Conservation (phyloP, 2,797 vertebrate genomes). For the Acrossocheilus fasciatus region DNA sequence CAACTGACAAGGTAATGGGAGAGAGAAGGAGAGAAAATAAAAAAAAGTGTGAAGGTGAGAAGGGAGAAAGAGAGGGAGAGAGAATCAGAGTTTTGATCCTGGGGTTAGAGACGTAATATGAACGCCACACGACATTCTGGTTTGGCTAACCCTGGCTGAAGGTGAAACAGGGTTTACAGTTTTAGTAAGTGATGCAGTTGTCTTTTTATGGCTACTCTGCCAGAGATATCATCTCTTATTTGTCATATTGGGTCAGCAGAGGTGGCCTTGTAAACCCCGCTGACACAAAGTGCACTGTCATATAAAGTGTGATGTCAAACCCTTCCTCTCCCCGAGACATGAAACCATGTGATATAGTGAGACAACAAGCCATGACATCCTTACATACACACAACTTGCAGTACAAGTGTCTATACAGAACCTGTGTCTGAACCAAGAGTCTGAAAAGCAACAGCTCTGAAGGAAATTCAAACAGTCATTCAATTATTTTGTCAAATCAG, state of each 20-base stretch:
- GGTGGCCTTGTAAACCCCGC: constrained; percentile 44
- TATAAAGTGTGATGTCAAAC: constrained; percentile 39
- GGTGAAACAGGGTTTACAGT: constrained; percentile 53
- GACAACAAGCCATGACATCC: constrained; percentile 37
- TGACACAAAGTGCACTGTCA: constrained; percentile 49
- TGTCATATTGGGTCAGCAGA: constrained; percentile 59
- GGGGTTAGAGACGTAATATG: constrained; percentile 54
- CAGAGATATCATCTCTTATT: constrained; percentile 61
- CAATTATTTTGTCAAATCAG: not conserved
- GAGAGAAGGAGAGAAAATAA: constrained; percentile 24
- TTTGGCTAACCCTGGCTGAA: constrained; percentile 57
- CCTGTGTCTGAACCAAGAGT: constrained; percentile 2
- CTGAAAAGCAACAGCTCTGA: not conserved
- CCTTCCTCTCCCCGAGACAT: constrained; percentile 36
- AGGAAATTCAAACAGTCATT: not conserved
- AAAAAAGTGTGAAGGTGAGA: constrained; percentile 28
- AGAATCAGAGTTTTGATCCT: constrained; percentile 30
- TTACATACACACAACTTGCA: constrained; percentile 14
- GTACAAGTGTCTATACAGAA: not conserved
- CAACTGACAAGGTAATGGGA: constrained; percentile 57
- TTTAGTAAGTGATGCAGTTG: constrained; percentile 56
- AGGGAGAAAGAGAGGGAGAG: constrained; percentile 14
- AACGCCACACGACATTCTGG: constrained; percentile 53
- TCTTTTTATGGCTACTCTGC: constrained; percentile 56
- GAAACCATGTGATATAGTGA: constrained; percentile 9